Percentiles rank a stretch among this genome's conserved stretches.
Evolutionary conservation across 2,113 vertebrate species (phyloP).

Genomic region (Apteryx mantelli): DNA sequence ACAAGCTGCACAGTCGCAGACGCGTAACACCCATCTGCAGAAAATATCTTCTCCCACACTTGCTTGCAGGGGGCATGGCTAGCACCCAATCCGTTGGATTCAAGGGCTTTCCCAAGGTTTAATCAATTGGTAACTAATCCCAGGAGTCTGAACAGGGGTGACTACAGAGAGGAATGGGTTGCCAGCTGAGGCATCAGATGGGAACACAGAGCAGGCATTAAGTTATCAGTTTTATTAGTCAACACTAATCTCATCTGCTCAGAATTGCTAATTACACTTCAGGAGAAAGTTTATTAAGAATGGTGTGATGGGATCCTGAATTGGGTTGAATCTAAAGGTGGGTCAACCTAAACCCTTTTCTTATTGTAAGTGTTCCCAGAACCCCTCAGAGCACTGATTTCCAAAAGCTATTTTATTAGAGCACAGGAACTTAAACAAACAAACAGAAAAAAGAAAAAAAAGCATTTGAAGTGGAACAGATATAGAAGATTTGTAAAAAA

Average conservation of each 20-base stretch:
- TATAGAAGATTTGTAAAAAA: background rate
- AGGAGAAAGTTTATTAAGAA: slow-evolving; percentile 27
- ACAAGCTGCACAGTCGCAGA: background rate
- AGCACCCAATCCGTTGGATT: background rate
- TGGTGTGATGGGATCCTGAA: background rate
- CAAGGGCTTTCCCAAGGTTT: slow-evolving; percentile 23
- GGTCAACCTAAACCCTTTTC: background rate
- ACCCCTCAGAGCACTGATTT: background rate
- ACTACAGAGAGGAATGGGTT: slow-evolving; percentile 22
- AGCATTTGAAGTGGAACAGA: background rate
- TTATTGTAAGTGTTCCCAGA: background rate
- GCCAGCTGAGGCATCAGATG: slow-evolving; percentile 51
- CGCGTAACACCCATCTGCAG: background rate
- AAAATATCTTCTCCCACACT: slow-evolving; percentile 5
- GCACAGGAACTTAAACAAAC: background rate
- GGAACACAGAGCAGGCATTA: slow-evolving; percentile 21
- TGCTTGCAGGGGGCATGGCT: background rate
- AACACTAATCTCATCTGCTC: slow-evolving; percentile 29
- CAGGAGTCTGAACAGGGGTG: background rate
- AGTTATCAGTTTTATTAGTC: slow-evolving; percentile 57
- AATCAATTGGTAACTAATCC: slow-evolving; percentile 45
- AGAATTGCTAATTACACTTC: slow-evolving; percentile 41
- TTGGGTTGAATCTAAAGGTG: background rate
- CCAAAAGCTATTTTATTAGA: background rate
- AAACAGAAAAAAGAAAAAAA: background rate